Conservation (phyloP, 2,797 vertebrate genomes). For the Calcarius lapponicus region DNA sequence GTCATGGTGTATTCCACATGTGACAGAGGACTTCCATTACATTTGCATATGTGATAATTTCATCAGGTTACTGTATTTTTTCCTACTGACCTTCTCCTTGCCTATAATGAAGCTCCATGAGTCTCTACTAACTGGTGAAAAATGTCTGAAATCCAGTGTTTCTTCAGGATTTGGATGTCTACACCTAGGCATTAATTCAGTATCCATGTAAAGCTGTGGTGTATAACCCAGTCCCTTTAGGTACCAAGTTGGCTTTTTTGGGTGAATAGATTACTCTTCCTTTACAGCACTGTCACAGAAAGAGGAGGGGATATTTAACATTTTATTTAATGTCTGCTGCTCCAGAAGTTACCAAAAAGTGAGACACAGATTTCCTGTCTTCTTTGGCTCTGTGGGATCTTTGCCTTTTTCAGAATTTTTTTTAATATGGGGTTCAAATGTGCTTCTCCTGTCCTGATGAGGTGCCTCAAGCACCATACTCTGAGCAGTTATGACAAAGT, state of each 20-base stretch:
- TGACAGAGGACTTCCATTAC: not conserved
- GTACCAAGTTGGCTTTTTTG: not conserved
- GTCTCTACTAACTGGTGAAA: not conserved
- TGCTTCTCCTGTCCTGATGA: not conserved
- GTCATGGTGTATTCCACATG: not conserved
- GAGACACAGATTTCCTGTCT: not conserved
- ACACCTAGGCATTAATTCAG: not conserved
- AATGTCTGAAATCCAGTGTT: not conserved
- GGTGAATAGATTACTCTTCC: not conserved
- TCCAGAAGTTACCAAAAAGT: not conserved
- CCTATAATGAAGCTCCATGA: not conserved
- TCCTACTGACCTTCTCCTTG: not conserved
- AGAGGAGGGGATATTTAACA: not conserved
- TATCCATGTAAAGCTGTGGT: not conserved
- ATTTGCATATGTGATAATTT: not conserved
- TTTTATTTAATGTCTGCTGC: not conserved
- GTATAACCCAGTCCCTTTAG: not conserved
- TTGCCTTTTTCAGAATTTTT: not conserved
- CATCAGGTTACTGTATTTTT: not conserved
- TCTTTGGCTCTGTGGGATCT: fast-evolving
- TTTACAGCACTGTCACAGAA: not conserved
- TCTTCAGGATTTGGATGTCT: not conserved
- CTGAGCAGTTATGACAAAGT: not conserved
- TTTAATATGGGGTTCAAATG: not conserved
- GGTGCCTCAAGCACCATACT: not conserved